Evolutionary conservation across 2,797 vertebrate species (phyloP), one percentile per base, ranked within the genome.

Genomic region (Oophaga sylvatica): DNA sequence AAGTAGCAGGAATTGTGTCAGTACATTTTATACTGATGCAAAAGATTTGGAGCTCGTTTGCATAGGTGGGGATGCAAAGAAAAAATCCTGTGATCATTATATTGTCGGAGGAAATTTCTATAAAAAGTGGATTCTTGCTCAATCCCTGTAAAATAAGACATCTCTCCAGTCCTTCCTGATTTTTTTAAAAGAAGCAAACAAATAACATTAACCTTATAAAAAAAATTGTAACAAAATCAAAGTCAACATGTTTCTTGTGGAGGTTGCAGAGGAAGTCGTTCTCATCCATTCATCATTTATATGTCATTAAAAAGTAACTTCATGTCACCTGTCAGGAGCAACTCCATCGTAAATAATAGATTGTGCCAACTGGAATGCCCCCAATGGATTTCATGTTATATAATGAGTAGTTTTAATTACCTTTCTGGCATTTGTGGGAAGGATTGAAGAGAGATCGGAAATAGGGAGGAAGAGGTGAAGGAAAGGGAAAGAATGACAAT

Each of bases 301-400:
- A 76, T 76, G 53, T 76, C 73, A 76, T 76, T 76, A 76, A 76
- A 76, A 76, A 53, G 73, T 76, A 76, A 76, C 73, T n/a, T 76
- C 13, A 76, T 76, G 73, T 76, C 73, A 76, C 73, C 73, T 76
- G 73, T 76, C 73, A 20, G 73, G 73, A 76, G 29, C 6, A 76
- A 76, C 45, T 53, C 73, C 3, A 1, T 53, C n/a, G 73, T 76
- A 53, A 76, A 76, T 76, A 53, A 76, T 76, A 76, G 73, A 76
- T 76, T 76, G 45, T n/a, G 73, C 73, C 73, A 76, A 76, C 73
- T 76, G 73, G 73, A 11, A 56, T 76, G 22, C 45, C 45, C 12
- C n/a, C 7, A 16, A 76, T 76, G 22, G 73, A 26, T n/a, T 56
- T 53, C n/a, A 5, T 17, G 53, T 76, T 53, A 53, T 12, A 76